These are phyloP conservation scores for Venturia canescens DNA, from an alignment of 1,140 invertebrate species.

Conservation along the genomic window DNA sequence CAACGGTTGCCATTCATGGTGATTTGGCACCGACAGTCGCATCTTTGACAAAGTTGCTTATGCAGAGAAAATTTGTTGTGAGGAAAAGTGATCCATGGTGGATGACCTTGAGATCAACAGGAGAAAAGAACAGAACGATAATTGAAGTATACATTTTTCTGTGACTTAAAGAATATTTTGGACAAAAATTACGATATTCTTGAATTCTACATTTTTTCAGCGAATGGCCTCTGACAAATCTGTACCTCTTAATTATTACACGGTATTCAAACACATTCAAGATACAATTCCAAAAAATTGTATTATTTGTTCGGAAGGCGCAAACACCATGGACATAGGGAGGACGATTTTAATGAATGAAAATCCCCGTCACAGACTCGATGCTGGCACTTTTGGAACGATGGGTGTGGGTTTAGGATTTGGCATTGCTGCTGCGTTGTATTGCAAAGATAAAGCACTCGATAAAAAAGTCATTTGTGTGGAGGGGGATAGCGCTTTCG, in stretches of 20 bases:
- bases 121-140: slow-evolving; percentile 77
- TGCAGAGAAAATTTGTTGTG: slow-evolving; percentile 69
- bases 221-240: slow-evolving; percentile 80
- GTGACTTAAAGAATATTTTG: too few species aligned
- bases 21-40: slow-evolving; percentile 85
- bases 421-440: slow-evolving; percentile 94
- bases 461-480: slow-evolving; percentile 90
- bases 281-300: slow-evolving; percentile 86
- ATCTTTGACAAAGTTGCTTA: slow-evolving; percentile 76
- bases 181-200: too few species aligned
- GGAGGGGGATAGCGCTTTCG: slow-evolving; percentile 97
- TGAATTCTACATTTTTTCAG: slow-evolving; percentile 64
- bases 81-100: slow-evolving; percentile 79
- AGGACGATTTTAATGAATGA: slow-evolving; percentile 91
- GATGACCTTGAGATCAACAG: slow-evolving; percentile 77
- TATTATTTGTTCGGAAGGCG: slow-evolving; percentile 97
- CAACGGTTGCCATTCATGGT: slow-evolving; percentile 86
- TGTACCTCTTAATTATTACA: slow-evolving; percentile 95
- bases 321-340: slow-evolving; percentile 99
- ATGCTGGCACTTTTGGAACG: slow-evolving; percentile 96
- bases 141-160: slow-evolving; percentile 60
- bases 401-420: slow-evolving; percentile 98
- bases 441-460: slow-evolving; percentile 88
- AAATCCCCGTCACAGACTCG: slow-evolving; percentile 89
- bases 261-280: slow-evolving; percentile 90